Evolutionary conservation across 2,797 vertebrate species (phyloP).

Genomic region (Hirundo rustica): DNA sequence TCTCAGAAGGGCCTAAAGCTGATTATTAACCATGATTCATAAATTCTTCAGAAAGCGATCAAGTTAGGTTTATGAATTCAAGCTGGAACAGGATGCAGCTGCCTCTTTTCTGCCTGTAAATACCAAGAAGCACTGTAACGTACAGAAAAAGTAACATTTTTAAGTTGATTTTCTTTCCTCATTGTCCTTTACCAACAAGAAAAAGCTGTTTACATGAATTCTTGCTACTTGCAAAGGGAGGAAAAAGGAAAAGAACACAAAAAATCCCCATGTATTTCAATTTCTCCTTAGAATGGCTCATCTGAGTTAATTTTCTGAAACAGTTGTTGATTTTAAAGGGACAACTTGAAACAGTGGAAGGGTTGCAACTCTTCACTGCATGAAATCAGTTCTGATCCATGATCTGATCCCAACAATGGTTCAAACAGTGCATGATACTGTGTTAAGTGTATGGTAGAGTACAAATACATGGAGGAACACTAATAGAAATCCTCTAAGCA

Average conservation of each 20-base stretch:
- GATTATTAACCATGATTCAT: constrained; percentile 90
- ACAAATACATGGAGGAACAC: not conserved
- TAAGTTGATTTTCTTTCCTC: not conserved
- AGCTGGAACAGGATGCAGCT: constrained; percentile 69
- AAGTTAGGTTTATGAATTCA: constrained; percentile 85
- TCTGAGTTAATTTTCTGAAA: not conserved
- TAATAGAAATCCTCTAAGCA: not conserved
- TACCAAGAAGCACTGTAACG: not conserved
- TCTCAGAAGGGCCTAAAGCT: constrained; percentile 87
- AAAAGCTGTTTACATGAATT: constrained; percentile 28
- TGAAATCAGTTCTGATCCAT: not conserved
- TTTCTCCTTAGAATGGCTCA: not conserved
- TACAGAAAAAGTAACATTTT: not conserved
- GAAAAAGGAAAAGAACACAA: not conserved
- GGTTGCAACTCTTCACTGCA: rapidly evolving
- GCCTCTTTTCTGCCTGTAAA: constrained; percentile 42
- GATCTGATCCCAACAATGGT: not conserved
- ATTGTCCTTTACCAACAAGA: not conserved
- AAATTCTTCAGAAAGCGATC: constrained; percentile 86
- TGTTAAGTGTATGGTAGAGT: not conserved
- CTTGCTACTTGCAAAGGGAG: not conserved
- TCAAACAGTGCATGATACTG: not conserved
- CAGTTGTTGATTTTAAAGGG: not conserved
- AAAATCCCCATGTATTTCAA: not conserved
- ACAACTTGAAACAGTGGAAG: not conserved